Base-by-base conservation (phyloP, 2,797 vertebrate species). In the Cynopterus sphinx region DNA sequence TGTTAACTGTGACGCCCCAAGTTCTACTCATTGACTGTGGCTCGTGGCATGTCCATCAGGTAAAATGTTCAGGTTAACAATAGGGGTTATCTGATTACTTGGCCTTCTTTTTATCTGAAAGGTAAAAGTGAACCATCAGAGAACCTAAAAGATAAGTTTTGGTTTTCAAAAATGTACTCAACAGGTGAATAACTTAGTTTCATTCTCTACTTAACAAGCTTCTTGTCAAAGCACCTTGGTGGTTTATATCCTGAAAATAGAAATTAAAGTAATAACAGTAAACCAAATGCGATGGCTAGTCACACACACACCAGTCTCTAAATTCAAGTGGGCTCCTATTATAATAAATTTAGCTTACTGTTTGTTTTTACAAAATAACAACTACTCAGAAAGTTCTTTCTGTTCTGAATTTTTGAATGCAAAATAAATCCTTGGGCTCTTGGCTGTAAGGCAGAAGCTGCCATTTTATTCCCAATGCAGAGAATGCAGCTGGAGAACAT, bases 401-500 rank as follows among this genome's bases (percentile, higher is more conserved):
- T 87, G 22, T 65, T 95, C 51, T 96, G 84, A 96, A 74, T 97
- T 98, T 95, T 97, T 94, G 61, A 90, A 61, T 92, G 87, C 85
- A 96, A 86, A 95, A 96, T 95, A 68, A 90, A 15, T 0, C 77
- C 96, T 90, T 93, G 90, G 97, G 95, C 96, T 96, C 82, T 97
- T 95, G 86, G 53, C 73, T 93, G 67, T 95, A 97, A 95, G 95
- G 79, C 55, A 90, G 95, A 90, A 92, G 59, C 93, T 96, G 96
- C 95, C 96, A 85, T 95, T 97, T 51, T 33, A 96, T 70, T 95
- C 75, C 79, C 95, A 96, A 67, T 8, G 31, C 77, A 63, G 97
- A 85, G 95, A 97, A 93, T 95, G 67, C 71, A 97, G 91, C 94
- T 92, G 90, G 96, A 87, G 43, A 96, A 97, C 81, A 94, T 88